Base-by-base conservation (phyloP, 1,140 invertebrate genomes). In the Bicyclus anynana region DNA sequence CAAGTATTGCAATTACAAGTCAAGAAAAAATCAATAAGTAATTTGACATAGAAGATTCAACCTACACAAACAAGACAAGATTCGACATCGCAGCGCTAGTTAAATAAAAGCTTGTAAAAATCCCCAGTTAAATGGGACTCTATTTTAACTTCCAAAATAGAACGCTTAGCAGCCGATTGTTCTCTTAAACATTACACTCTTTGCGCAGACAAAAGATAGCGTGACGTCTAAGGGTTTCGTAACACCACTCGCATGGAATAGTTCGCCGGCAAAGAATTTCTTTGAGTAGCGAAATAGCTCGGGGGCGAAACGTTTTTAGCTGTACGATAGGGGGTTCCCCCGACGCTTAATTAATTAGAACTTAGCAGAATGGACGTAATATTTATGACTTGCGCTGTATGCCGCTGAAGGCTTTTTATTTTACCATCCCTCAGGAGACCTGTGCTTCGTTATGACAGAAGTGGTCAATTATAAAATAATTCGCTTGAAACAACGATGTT, bases 311-410 rank as follows among this genome's bases (percentile, higher is more conserved):
- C 52, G 53, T 62, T 62, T 59, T 62, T 62, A 48, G 35, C 52
- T 61, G 52, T 56, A 53, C 52, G 49, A 54, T 48, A 57, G 46
- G 13, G 53, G 33, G 50, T 27, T 67, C 64, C 65, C 58, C 44
- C 48, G 57, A 51, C 59, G 53, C 53, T 69, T 69, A 66, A 69
- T 69, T 69, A 69, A 69, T 69, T 69, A 66, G 59, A 69, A 62
- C 53, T 65, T 58, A 65, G 58, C 59, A 53, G 65, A 69, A 65
- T 59, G 63, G 50, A 62, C 58, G 52, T 57, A 60, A 62, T 65
- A 62, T 65, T 69, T 69, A 69, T 64, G 57, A 63, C 51, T 44
- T 16, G 42, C 40, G 53, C 59, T 62, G 53, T 18, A 48, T 63
- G 27, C 54, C 46, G 35, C 40, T 23, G 18, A 51, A 52, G 20